Conservation (phyloP, 2,888 invertebrate species). For the Dendrolimus pini region DNA sequence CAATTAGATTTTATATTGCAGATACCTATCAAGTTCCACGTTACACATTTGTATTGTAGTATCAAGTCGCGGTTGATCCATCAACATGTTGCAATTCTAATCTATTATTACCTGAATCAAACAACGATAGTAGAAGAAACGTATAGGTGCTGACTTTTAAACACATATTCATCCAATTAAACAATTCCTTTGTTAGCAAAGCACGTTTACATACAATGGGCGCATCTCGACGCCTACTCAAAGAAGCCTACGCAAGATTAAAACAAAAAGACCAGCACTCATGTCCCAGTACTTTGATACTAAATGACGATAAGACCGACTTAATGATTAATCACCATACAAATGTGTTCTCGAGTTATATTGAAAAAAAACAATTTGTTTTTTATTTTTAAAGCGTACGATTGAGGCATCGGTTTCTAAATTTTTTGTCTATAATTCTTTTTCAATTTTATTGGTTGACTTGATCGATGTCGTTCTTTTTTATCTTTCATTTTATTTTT, state of each 20-base stretch:
- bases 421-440: slow-evolving; percentile 18
- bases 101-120: no score
- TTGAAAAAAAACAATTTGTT: slow-evolving; percentile 38
- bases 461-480: slow-evolving; percentile 9
- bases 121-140: no score
- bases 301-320: slow-evolving; percentile 29
- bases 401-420: slow-evolving; percentile 15
- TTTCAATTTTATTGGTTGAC: slow-evolving; percentile 22
- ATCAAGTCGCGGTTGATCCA: no score
- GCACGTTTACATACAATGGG: slow-evolving; percentile 23
- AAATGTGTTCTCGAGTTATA: slow-evolving; percentile 22
- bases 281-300: slow-evolving; percentile 29
- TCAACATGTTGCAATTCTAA: no score
- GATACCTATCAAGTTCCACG: no score
- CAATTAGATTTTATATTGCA: no score
- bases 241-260: slow-evolving; percentile 16
- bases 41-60: no score
- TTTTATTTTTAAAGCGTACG: slow-evolving; percentile 25
- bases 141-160: no score
- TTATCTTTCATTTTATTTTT: slow-evolving; percentile 7
- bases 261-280: slow-evolving; percentile 18
- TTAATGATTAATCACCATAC: slow-evolving; percentile 34
- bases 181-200: slow-evolving; percentile 23
- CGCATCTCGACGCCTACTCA: slow-evolving; percentile 20
- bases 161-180: slow-evolving; percentile 19